Evolutionary conservation across 2,113 vertebrate species (phyloP).

Genomic region (Onychorhynchus coronatus): DNA sequence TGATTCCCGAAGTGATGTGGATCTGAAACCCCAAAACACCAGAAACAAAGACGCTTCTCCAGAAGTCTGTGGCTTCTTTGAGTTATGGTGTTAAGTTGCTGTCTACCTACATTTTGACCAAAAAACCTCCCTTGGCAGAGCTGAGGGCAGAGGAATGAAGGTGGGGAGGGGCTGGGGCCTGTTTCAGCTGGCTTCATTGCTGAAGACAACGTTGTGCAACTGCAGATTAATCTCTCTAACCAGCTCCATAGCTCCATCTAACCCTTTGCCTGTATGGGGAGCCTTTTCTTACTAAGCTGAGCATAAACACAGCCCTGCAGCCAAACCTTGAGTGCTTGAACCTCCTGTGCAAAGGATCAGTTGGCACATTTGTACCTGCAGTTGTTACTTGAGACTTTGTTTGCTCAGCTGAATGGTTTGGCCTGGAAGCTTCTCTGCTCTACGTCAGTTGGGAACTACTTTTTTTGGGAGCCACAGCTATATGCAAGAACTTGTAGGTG

Average conservation of each 20-base stretch:
- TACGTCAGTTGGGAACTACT: rapidly evolving
- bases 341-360: not conserved
- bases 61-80: not conserved
- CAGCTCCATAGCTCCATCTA: not conserved
- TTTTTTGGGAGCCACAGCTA: not conserved
- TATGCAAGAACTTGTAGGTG: not conserved
- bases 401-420: not conserved
- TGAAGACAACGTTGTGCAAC: not conserved
- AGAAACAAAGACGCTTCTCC: not conserved
- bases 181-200: not conserved
- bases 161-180: not conserved
- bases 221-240: not conserved
- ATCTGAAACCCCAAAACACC: not conserved
- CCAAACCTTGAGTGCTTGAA: not conserved
- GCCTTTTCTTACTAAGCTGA: not conserved
- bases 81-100: not conserved
- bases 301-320: not conserved
- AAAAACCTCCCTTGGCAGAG: not conserved
- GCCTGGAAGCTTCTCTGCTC: not conserved
- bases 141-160: not conserved
- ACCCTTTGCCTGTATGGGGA: not conserved
- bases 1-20: not conserved
- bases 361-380: not conserved
- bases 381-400: not conserved
- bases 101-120: not conserved